Percentiles rank a stretch among this genome's conserved stretches.
Conservation (phyloP, 2,797 vertebrate species). For the Kryptolebias ocellatus region DNA sequence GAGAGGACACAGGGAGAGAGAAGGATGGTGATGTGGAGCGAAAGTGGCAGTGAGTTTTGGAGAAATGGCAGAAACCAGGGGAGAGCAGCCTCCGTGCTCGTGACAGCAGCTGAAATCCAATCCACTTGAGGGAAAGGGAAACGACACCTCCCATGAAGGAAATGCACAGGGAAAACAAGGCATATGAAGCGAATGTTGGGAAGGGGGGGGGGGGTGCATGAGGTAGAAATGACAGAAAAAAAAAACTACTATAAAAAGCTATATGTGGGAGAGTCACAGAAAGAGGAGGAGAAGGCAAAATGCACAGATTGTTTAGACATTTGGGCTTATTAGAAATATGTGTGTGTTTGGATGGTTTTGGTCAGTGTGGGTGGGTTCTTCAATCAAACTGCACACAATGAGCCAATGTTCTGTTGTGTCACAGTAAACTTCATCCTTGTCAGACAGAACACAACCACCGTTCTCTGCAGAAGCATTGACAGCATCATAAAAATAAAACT, state of each 20-base stretch:
- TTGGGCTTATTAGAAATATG: conserved; percentile 40
- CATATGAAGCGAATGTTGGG: background rate
- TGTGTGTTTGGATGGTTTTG: conserved; percentile 44
- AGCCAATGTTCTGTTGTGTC: conserved; percentile 21
- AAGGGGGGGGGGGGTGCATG: background rate
- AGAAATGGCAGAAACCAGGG: conserved; percentile 68
- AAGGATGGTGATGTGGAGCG: conserved; percentile 56
- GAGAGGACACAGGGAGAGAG: conserved; percentile 35
- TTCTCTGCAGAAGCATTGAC: conserved; percentile 12
- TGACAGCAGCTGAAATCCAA: conserved; percentile 67
- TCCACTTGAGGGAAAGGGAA: conserved; percentile 56
- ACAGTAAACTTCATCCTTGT: conserved; percentile 33
- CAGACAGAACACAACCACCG: conserved; percentile 13
- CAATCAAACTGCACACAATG: conserved; percentile 42
- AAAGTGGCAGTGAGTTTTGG: conserved; percentile 69
- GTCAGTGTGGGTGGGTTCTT: conserved; percentile 35
- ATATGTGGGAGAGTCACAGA: conserved; percentile 35
- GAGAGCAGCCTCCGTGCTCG: conserved; percentile 53
- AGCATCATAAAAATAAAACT: conserved; percentile 5
- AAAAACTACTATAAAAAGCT: conserved; percentile 13
- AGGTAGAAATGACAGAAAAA: conserved; percentile 43
- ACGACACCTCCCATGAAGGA: conserved; percentile 56
- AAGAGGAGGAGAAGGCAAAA: conserved; percentile 26
- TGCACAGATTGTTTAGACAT: conserved; percentile 43
- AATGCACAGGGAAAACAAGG: conserved; percentile 33